Base-by-base conservation (phyloP, 2,113 vertebrate species). In the Caranx ignobilis region DNA sequence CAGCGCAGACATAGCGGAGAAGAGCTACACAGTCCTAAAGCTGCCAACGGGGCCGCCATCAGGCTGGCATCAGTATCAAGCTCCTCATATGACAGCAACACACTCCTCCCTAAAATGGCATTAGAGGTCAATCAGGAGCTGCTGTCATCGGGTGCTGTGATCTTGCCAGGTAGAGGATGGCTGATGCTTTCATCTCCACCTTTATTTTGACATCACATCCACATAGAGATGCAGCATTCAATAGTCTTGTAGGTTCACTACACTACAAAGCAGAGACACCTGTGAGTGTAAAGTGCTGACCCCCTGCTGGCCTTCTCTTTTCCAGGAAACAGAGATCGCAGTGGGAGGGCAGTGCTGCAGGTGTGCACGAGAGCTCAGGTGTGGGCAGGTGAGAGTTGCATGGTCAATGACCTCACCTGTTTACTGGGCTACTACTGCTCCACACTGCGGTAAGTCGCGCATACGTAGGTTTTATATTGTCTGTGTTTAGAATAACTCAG, bases 281-380 rank as follows among this genome's bases (percentile, higher is more conserved):
- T 50, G 9, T 11, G 12, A 18, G 59, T 39, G 26, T 19, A 55
- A 15, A 66, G 52, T 43, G n/a, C n/a, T 77, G 74, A 79, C 63
- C 77, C 77, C 34, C 45, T 19, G 11, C 48, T 64, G 61, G 15
- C 75, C 35, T 77, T 86, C 79, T 73, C 15, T 85, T 55, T 66
- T 84, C 35, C 91, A 97, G 96, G 96, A 87, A 96, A 89, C 87
- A 71, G 93, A 82, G 96, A 97, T 85, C 94, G 95, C 61, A 77
- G 89, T 73, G 96, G 96, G 75, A 93, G 95, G 80, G 86, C 93
- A 0, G 92, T 96, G 68, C 88, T 96, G 63, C 96, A 96, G 92
- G 94, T 96, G 93, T 94, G 94, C 89, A 88, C 85, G 0, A 91
- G 93, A 74, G 91, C 89, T 63, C 80, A 82, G 48, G 91, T 95